Base-by-base conservation (phyloP, 2,113 vertebrate species). In the Gyps fulvus region DNA sequence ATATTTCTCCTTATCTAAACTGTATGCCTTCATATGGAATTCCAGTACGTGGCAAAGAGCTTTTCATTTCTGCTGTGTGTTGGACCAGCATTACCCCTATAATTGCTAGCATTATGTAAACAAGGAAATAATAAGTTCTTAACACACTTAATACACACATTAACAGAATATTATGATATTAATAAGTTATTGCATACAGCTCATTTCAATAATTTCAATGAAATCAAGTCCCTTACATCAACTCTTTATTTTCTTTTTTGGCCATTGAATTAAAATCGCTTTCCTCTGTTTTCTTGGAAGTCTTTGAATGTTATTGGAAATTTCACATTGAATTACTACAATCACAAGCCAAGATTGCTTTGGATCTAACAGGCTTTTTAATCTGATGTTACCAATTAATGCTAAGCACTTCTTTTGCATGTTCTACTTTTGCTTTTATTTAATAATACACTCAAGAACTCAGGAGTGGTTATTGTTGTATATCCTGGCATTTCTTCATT, bases 101-200 rank as follows among this genome's bases (percentile, higher is more conserved):
- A 95, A 96, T 93, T 96, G 83, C 63, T 89, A 65, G 52, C 22
- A 34, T 91, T 86, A 74, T 77, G 61, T 92, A 94, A 95, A 96
- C 83, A 96, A 71, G 72, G 80, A 89, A 91, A 95, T 82, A 93
- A 83, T 81, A 80, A 93, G 59, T 66, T 88, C 67, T 87, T 96
- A 96, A 94, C 94, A 79, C 36, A 36, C 36, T 36, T 36, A 36
- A 36, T 8, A 36, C 36, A 36, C 36, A 36, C 36, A 36, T 36
- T 36, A 36, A 94, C 94, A 79, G 82, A 94, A 86, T 91, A 96
- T 93, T 89, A 29, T 74, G 52, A 32, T 71, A 95, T 86, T 72
- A 95, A 80, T 89, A 93, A 87, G 62, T 89, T 95, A 85, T 58
- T 89, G 47, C 40, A 69, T 86, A 58, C 18, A 88, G 54, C 83